These are phyloP conservation scores for Lordiphosa fenestrarum DNA, from an alignment of 2,888 invertebrate genomes.

Conservation along the genomic window DNA sequence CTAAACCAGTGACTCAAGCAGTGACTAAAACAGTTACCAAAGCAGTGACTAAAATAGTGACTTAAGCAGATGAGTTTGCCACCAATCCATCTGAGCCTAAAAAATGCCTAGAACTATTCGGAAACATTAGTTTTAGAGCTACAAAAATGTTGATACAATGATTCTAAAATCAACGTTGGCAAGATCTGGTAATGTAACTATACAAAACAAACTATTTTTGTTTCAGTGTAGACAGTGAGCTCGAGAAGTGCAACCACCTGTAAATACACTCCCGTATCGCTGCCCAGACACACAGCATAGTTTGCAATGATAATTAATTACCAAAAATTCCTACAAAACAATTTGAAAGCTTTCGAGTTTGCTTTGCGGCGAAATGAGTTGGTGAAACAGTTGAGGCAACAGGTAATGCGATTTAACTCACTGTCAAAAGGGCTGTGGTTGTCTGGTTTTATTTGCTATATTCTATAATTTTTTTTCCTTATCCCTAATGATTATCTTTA, in stretches of 20 bases:
- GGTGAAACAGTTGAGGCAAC: conserved; percentile 3
- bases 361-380: conserved; percentile 18
- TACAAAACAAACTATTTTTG: too few relatives aligned
- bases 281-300: conserved; percentile 38
- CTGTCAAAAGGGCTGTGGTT: not conserved
- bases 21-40: too few relatives aligned
- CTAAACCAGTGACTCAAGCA: too few relatives aligned
- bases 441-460: too few relatives aligned
- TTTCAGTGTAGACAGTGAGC: conserved; percentile 1
- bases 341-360: conserved; percentile 29
- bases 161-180: too few relatives aligned
- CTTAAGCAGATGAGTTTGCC: too few relatives aligned
- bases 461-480: not conserved
- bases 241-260: conserved; percentile 9
- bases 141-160: too few relatives aligned
- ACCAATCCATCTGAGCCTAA: too few relatives aligned
- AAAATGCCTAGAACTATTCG: too few relatives aligned
- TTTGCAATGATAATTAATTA: conserved; percentile 62
- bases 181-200: too few relatives aligned
- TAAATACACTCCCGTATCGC: not conserved
- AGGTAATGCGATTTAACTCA: not conserved
- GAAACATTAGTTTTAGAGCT: too few relatives aligned
- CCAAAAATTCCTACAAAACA: conserved; percentile 40
- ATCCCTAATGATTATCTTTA: not conserved
- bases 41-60: too few relatives aligned